Evolutionary conservation across 2,113 vertebrate genomes (phyloP), one percentile per base, ranked within the genome.

Genomic region (Rhineura floridana): DNA sequence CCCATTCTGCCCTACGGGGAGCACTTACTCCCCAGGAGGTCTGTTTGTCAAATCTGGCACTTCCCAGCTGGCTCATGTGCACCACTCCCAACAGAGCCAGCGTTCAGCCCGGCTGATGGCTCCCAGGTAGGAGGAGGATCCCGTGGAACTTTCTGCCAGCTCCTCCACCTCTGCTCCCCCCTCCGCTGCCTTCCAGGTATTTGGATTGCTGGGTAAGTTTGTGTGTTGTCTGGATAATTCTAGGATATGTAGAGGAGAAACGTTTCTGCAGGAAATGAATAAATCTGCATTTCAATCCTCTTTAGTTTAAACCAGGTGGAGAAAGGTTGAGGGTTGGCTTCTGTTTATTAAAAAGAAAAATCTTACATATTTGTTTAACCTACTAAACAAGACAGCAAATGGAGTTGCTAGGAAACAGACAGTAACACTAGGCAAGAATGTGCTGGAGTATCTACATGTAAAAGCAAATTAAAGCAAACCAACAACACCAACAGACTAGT

Each of bases 361-460:
- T 81, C 65, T 92, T 63, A 85, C 90, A 94, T 89, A 63, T 91
- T 85, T 87, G 95, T 93, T 88, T 91, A 95, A 93, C 63, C 52
- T 89, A 90, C 81, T 93, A 89, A 93, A 93, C 92, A 92, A 95
- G 85, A 90, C 89, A 94, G 91, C 91, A 94, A 93, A 91, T 94
- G 93, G 93, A 94, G 95, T 95, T 95, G 94, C 95, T 95, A 95
- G 94, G 95, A 95, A 93, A 95, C 95, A 90, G 94, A 87, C 93
- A 91, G 93, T 87, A 88, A 93, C 89, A 94, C 78, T 84, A 80
- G 52, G 15, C 39, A 89, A 91, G 92, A 93, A 92, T 94, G 91
- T 85, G 76, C 86, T 89, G 88, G 85, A 79, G 81, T 86, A 79
- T 90, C 90, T 91, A 92, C 86, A 85, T 80, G 91, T 85, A 93